Conservation (phyloP, 2,797 vertebrate species). For the Buphagus erythrorhynchus region DNA sequence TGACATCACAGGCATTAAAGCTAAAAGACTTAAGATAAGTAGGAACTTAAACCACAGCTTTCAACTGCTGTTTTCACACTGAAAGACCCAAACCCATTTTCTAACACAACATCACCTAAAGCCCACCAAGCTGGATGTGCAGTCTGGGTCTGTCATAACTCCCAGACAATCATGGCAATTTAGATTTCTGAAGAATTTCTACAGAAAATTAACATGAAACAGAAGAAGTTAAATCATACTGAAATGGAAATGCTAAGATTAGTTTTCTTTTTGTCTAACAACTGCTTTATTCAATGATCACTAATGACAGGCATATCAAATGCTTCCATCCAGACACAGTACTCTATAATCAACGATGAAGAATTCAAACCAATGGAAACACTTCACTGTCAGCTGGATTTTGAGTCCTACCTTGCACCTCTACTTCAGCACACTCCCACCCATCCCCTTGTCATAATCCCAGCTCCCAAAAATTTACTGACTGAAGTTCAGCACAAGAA, state of each 20-base stretch:
- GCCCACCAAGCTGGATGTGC: background rate
- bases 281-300: background rate
- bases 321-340: background rate
- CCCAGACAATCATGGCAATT: background rate
- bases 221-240: background rate
- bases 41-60: background rate
- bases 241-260: background rate
- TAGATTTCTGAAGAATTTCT: background rate
- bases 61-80: background rate
- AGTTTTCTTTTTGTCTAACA: background rate
- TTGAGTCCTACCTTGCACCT: background rate
- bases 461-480: background rate
- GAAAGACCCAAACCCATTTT: background rate
- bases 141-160: background rate
- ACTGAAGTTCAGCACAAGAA: background rate
- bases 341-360: background rate
- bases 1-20: background rate
- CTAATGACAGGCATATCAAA: background rate
- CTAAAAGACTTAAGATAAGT: background rate
- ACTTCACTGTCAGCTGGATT: background rate
- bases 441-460: background rate
- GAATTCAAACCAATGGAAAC: background rate
- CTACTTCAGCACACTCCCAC: background rate
- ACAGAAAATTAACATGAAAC: background rate
- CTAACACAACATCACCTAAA: background rate